Base-by-base conservation (phyloP, 2,113 vertebrate species). In the Phocoena sinus region DNA sequence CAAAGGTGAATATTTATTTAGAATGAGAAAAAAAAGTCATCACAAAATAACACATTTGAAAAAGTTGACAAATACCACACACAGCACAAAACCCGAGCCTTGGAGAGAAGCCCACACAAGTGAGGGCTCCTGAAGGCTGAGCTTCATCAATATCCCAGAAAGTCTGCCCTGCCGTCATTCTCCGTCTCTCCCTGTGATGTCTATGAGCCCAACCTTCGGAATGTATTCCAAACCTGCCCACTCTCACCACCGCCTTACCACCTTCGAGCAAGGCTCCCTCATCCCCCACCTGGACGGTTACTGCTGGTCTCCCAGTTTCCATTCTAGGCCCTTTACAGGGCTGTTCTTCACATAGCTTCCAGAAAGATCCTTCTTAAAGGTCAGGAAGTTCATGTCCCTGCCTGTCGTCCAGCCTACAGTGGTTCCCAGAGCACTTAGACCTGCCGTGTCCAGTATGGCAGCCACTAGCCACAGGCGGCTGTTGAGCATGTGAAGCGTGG, bases 1-100 rank as follows among this genome's bases (percentile, higher is more conserved):
- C 18, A 47, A 68, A 91, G 44, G 38, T 81, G 53, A 60, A 10
- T 65, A 13, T 68, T 85, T 93, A 80, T 36, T 93, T 73, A 58
- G 12, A 94, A 79, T 38, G 21, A 71, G 25, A 79, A 33, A 38
- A 56, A 77, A 70, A 60, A 81, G 8, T 56, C 62, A 71, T 12
- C 7, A 13, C 44, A 84, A 67, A 80, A 11, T 82, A 14, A n/a
- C 26, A 68, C 6, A 28, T 58, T n/a, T 25, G 26, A 21, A 74
- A 92, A 62, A 67, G 2, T 6, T 56, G 89, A 33, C 74, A 53
- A 23, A 25, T 47, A 63, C 12, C n/a, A 14, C 41, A 25, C 15
- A 31, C 20, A 56, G 31, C 44, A 44, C 18, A 62, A 33, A 77
- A 81, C 85, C 38, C 28, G 25, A 68, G 60, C 60, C 81, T 58